Evolutionary conservation across 53 echinoderm and acorn worm genomes (phyloP).

Genomic region (Holothuria leucospilota): DNA sequence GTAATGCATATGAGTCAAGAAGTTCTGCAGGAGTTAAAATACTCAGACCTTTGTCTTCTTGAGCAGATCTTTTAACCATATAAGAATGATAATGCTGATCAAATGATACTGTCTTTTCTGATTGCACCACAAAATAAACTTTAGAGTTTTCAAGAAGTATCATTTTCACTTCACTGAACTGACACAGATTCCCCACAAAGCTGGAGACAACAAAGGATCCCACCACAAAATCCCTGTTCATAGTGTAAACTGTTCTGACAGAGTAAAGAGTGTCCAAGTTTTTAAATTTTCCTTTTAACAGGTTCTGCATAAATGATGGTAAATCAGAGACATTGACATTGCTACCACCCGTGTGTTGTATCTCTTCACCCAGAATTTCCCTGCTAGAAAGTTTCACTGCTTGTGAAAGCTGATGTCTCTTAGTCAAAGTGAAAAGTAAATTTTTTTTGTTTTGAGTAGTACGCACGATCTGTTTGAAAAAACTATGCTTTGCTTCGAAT

Average conservation of each 20-base stretch:
- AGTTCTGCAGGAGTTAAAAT: conserved; percentile 16
- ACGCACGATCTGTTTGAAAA: conserved; percentile 30
- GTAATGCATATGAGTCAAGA: conserved; percentile 7
- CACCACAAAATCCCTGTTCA: conserved; percentile 7
- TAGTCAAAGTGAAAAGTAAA: conserved; percentile 9
- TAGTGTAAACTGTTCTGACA: background rate
- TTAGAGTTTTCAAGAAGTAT: conserved; percentile 5
- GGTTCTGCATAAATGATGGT: too few species aligned
- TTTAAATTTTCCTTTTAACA: too few species aligned
- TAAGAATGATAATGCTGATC: conserved; percentile 16
- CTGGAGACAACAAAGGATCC: conserved; percentile 12
- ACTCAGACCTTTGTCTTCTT: background rate
- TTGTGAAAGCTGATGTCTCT: conserved; percentile 23
- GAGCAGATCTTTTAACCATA: background rate
- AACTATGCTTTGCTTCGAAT: too few species aligned
- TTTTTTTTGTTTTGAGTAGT: conserved; percentile 47
- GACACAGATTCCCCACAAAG: conserved; percentile 1
- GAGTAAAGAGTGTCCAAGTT: background rate
- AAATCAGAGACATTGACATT: background rate
- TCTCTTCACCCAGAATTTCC: conserved; percentile 13
- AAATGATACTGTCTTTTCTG: background rate
- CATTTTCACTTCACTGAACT: conserved; percentile 28
- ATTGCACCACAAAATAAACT: background rate
- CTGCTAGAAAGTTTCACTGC: background rate
- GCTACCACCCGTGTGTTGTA: background rate